Conservation (phyloP, 2,888 invertebrate genomes). For the Pachycephus smyrnensis region DNA sequence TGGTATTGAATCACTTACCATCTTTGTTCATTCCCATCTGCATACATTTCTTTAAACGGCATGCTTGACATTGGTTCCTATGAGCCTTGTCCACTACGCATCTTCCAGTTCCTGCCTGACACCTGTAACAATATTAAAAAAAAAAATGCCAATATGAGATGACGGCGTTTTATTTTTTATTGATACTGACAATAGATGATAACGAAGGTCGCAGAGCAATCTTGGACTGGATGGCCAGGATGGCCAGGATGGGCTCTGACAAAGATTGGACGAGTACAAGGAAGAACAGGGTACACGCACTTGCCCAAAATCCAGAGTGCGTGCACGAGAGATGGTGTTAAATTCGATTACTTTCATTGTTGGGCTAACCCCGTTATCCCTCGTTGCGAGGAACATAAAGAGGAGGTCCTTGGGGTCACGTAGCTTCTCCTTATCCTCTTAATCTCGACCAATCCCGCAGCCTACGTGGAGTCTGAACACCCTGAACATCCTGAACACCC, state of each 20-base stretch:
- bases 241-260: no score
- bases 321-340: constrained; percentile 56
- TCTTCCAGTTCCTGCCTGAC: constrained; percentile 97
- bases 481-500: not conserved
- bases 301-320: constrained; percentile 48
- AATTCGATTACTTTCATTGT: constrained; percentile 65
- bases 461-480: no score
- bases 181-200: no score
- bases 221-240: no score
- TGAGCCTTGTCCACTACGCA: constrained; percentile 99
- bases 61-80: constrained; percentile 98
- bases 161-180: no score
- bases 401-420: constrained; percentile 44
- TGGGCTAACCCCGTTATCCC: constrained; percentile 60
- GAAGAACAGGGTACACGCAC: constrained; percentile 21
- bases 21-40: constrained; percentile 99
- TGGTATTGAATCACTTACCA: constrained; percentile 76
- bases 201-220: no score
- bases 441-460: constrained; percentile 15
- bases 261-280: no score
- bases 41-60: constrained; percentile 97
- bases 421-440: constrained; percentile 55
- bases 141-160: not conserved
- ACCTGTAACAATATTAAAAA: constrained; percentile 73
- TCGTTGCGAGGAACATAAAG: constrained; percentile 18